Evolutionary conservation across 2,888 invertebrate species (phyloP), one percentile per base, ranked within the genome.

Genomic region (Plagiodera versicolora): DNA sequence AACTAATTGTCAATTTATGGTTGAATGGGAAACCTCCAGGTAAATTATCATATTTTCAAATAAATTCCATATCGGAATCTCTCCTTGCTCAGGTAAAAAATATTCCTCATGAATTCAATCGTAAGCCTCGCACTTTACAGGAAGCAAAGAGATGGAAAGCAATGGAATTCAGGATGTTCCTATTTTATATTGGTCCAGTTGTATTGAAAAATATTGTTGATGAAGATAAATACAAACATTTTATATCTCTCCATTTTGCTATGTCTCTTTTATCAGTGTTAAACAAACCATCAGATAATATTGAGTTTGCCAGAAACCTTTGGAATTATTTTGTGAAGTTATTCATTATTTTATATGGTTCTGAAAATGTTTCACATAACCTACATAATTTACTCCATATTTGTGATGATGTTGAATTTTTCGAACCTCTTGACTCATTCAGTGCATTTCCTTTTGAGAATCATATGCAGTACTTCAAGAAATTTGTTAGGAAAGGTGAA

Each of bases 151-250:
- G 58, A 30, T 58, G 51, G 58, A 58, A 56, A 49, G 56, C 56
- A 49, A 56, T 50, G 9, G 47, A 58, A 39, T 58, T 47, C 19
- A 45, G 58, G n/a, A 51, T 46, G 47, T 58, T 58, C 20, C 19
- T 52, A 30, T 47, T 64, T 1, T 65, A 64, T 54, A 53, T 49
- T 20, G 63, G 64, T 8, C 63, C 63, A 30, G 54, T 67, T 35
- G 61, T 67, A 17, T 47, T 56, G 24, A 16, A 20, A 16, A 50
- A 56, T 49, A 49, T 35, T 24, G 5, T 56, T 19, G 17, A 48
- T 19, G 32, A 56, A 32, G 47, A 56, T 46, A 55, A 55, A 49
- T 49, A 49, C 49, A 56, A 48, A 49, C 39, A 49, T 24, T 24
- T 49, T 24, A 49, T 49, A 9, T 49, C 49, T 49, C 28, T 49